Conservation (phyloP, 2,113 vertebrate genomes). For the Pseudorhombus dupliciocellatus region DNA sequence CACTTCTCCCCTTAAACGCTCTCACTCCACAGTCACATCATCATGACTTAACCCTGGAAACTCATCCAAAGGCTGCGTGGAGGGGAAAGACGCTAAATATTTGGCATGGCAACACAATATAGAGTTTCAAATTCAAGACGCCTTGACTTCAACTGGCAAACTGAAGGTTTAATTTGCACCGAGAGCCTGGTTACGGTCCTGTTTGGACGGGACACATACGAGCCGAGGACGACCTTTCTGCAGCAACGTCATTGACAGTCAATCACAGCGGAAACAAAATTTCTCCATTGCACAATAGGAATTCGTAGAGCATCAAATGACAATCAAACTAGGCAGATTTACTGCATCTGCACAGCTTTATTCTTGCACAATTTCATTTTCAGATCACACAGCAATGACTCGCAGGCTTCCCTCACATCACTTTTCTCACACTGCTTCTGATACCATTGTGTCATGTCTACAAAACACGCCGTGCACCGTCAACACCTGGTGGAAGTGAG, state of each 20-base stretch:
- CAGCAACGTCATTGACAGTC: not conserved
- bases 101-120: constrained; percentile 23
- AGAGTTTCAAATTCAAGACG: not conserved
- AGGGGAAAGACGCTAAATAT: constrained; percentile 39
- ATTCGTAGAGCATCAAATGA: too few species aligned
- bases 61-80: constrained; percentile 27
- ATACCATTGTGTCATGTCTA: constrained; percentile 31
- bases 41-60: constrained; percentile 52
- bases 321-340: not conserved
- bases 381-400: not conserved
- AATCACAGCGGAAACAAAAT: not conserved
- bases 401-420: not conserved
- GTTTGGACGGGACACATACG: not conserved
- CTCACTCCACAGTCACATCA: constrained; percentile 44
- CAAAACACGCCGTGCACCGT: not conserved
- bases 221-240: not conserved
- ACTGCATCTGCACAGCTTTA: not conserved
- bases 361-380: not conserved
- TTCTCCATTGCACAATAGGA: too few species aligned
- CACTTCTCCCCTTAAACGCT: constrained; percentile 33
- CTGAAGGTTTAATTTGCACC: not conserved
- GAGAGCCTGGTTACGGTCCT: not conserved
- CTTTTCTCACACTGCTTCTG: not conserved
- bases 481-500: constrained; percentile 42
- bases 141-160: not conserved